Evolutionary conservation across 2,113 vertebrate genomes (phyloP), one percentile per base, ranked within the genome.

Genomic region (Alligator mississippiensis): DNA sequence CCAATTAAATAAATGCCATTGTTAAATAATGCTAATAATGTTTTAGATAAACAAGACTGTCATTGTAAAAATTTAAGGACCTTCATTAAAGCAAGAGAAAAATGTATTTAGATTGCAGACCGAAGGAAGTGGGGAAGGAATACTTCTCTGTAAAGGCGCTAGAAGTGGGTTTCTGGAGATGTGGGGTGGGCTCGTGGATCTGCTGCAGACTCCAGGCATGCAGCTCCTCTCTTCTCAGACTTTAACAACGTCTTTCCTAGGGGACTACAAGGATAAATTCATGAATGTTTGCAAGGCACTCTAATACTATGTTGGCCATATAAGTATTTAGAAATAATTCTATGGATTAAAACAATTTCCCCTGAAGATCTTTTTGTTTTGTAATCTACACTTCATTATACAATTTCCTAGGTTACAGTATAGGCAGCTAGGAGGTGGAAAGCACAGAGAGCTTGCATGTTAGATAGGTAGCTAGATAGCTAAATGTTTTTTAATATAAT

Each of bases 1-100:
- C 95, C 78, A 91, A 94, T 91, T 96, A 93, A 94, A 90, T 87
- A 90, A 90, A 86, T 55, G 18, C 21, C 9, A 22, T 89, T 93
- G 93, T 95, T 93, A 95, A 94, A 61, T 90, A 86, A 90, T 93
- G 86, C n/a, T 80, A 87, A 92, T 80, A 64, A 76, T 61, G 64
- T 21, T 22, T 83, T 93, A 83, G 80, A 94, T 83, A 91, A 96
- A 89, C 74, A 96, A 63, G 5, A 28, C 55, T 95, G 89, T 62
- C 78, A 25, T 93, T 89, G 68, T 2, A 27, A 87, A 80, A 87
- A 74, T 93, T 72, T 54, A n/a, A 80, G 28, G 83, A 70, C 55
- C 24, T 85, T 91, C 12, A 3, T 27, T 61, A 34, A 24, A 85
- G 14, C 22, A 75, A 86, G 90, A 64, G 61, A 30, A 93, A 86